Base-by-base conservation (phyloP, 2,113 vertebrate species). In the Nycticryphes semicollaris region DNA sequence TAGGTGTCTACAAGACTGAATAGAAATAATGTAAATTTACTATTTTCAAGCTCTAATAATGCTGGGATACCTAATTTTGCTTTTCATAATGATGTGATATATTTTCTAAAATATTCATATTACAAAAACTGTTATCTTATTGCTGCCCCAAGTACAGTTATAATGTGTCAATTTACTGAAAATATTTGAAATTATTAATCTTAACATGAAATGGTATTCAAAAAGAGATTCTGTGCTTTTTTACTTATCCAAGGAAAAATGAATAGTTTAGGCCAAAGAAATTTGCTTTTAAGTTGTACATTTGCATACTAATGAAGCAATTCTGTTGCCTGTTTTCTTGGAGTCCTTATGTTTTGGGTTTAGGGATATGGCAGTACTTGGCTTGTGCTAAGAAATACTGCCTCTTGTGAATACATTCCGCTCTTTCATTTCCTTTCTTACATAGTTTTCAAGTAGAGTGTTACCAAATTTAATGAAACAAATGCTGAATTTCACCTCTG, bases 351-450 rank as follows among this genome's bases (percentile, higher is more conserved):
- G 6, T 57, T 69, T 53, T 74, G 13, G 12, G 5, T 80, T 64
- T 83, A 45, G 28, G 5, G 10, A 1, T 41, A 31, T 41, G 30
- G 37, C 86, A 62, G 25, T 74, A 37, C 8, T 56, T 33, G 6
- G 9, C 9, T 57, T 69, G 23, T 30, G 18, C n/a, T 66, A 47
- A 87, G 24, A 74, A 67, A 59, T 57, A 12, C 0, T 1, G 5
- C 28, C 91, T 94, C 24, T 80, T 0, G 0, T 20, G 31, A 9
- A 62, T 28, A n/a, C 10, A 2, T 87, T 86, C 24, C 7, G 11
- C 16, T 28, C 15, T 17, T 57, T 69, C 20, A 14, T 86, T 90
- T 81, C 35, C 28, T 63, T 72, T 68, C n/a, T 53, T 77, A 22
- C 7, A 7, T 24, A 24, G 30, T 77, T 95, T 89, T 67, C 41